Percentiles rank a stretch among this genome's conserved stretches.
phyloP scores from a whole-genome alignment of 2,797 vertebrate species.

The Sebastes matsubarae region DNA sequence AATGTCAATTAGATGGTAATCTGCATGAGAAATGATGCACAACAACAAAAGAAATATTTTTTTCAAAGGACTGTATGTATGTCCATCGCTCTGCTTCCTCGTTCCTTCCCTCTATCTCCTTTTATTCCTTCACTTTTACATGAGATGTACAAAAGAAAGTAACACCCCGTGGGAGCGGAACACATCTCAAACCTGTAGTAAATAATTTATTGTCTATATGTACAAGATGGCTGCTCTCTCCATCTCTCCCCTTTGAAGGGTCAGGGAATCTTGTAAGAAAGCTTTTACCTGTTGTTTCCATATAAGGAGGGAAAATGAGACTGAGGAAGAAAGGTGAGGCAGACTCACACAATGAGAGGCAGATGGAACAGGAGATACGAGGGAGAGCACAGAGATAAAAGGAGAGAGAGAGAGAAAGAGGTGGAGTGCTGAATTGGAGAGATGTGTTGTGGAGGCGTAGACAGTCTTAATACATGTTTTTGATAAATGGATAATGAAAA shows the following conservation, averaged over 20 bases:
- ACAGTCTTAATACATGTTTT: constrained; percentile 3
- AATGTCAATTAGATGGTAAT: no score
- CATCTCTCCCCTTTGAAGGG: background rate
- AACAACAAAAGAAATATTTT: no score
- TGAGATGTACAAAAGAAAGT: background rate
- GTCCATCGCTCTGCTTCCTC: background rate
- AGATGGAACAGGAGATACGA: constrained; percentile 29
- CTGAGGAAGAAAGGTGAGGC: constrained; percentile 23
- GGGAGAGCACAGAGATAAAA: constrained; percentile 11
- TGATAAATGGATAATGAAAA: constrained; percentile 19
- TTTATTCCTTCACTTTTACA: background rate
- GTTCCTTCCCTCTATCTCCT: background rate
- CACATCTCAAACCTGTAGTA: constrained; percentile 3
- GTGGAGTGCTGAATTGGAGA: constrained; percentile 8
- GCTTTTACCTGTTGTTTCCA: constrained; percentile 25
- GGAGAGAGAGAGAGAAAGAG: background rate
- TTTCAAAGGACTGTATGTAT: no score
- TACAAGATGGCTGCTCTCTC: background rate
- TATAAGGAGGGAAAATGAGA: background rate
- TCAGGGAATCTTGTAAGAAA: background rate
- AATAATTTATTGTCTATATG: constrained; percentile 29
- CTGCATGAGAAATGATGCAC: no score
- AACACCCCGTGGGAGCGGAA: background rate
- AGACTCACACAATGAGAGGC: constrained; percentile 11
- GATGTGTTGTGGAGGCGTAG: background rate